Evolutionary conservation across 2,113 vertebrate species (phyloP), one percentile per base, ranked within the genome.

Genomic region (Cygnus buccinator): DNA sequence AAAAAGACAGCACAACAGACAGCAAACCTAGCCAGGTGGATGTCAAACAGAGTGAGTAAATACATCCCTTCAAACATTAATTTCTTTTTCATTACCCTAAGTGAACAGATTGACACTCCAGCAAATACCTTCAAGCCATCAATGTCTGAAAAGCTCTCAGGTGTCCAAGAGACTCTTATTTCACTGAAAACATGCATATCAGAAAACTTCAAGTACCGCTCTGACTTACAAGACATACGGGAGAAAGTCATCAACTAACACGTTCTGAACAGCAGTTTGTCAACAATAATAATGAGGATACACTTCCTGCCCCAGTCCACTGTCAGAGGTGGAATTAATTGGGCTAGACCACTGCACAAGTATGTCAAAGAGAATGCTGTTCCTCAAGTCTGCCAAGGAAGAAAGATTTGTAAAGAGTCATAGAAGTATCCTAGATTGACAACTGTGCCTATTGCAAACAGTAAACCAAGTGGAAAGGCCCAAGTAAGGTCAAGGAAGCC

Each of bases 1-100:
- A 74, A 81, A 80, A 85, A 79, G 57, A 73, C 25, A 82, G 63
- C 50, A 70, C 26, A 63, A 76, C 31, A 72, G 55, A 58, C 52
- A 87, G 52, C 3, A 4, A 80, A 86, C 6, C 10, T 65, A 90
- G 92, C 17, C 87, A 91, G 55, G 65, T 13, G 43, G 54, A 73
- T 39, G 78, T 46, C 58, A 58, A 39, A 48, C 57, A 89, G 14
- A 73, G 52, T 9, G 6, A 93, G 33, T 59, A 71, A 93, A 59
- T 33, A 59, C 33, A 94, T 19, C 75, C 67, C 23, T 88, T 88
- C 78, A 91, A 83, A 91, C 71, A 91, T 18, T 93, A 39, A 26
- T 84, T 94, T 85, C n/a, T 89, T 73, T 71, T 76, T n/a, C 86
- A 85, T 76, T 81, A 63, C 67, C 50, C 57, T 54, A 78, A 93